Conservation (phyloP, 2,113 vertebrate species). For the Brachypteracias leptosomus region DNA sequence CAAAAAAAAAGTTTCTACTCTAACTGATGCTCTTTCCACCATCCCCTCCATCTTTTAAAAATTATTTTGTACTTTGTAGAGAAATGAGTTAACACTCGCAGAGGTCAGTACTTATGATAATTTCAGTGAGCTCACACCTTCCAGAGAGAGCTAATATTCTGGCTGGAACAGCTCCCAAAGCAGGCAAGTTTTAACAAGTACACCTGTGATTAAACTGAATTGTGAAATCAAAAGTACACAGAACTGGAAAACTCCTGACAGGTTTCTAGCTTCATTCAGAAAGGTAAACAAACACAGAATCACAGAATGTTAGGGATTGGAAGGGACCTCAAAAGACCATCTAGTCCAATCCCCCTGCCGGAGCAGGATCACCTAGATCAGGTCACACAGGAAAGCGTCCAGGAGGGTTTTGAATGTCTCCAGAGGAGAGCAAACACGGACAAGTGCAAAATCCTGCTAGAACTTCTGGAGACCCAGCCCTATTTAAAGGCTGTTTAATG, state of each 20-base stretch:
- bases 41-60: background rate
- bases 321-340: too few species aligned
- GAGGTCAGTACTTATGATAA: background rate
- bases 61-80: background rate
- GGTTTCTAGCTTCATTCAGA: background rate
- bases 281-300: background rate
- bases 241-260: background rate
- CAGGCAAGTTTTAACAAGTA: conserved; percentile 46
- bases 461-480: background rate
- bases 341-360: too few species aligned
- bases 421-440: background rate
- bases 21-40: background rate
- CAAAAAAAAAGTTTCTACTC: background rate
- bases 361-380: too few species aligned
- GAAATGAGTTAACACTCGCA: background rate
- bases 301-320: too few species aligned
- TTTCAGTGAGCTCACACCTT: background rate
- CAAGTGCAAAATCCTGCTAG: background rate
- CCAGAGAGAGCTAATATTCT: background rate
- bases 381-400: too few species aligned
- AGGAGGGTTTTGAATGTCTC: too few species aligned
- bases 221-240: background rate
- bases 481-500: background rate
- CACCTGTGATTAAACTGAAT: background rate
- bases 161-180: conserved; percentile 6